Conservation (phyloP, 2,888 invertebrate species). For the Leptinotarsa peninsularis region DNA sequence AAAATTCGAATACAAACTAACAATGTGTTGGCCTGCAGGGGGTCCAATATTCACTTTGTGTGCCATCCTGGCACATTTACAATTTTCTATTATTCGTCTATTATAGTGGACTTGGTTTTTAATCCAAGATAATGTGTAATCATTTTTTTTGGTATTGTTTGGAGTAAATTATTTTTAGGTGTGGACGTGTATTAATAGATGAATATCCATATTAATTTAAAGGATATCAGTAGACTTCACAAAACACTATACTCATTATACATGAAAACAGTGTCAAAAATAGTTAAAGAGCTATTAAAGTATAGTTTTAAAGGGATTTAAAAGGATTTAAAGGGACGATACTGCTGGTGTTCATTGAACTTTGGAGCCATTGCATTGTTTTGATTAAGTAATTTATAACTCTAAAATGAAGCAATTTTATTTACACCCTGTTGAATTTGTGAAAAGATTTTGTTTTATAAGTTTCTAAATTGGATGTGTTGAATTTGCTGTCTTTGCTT, state of each 20-base stretch:
- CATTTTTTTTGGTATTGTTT: not conserved
- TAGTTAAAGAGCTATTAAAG: not conserved
- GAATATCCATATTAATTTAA: not conserved
- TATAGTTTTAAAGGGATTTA: not conserved
- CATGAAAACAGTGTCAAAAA: not conserved
- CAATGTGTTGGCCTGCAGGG: constrained; percentile 29
- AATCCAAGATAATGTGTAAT: not conserved
- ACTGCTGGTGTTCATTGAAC: constrained; percentile 11
- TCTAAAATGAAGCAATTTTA: not conserved
- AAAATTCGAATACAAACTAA: not conserved
- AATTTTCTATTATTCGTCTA: not conserved
- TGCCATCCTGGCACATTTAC: not conserved
- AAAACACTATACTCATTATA: not conserved
- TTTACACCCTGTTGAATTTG: not conserved
- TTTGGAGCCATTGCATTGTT: constrained; percentile 21
- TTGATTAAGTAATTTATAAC: constrained; percentile 3
- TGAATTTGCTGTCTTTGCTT: not conserved
- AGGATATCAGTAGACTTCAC: not conserved
- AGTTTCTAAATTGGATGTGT: not conserved
- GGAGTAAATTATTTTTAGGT: constrained; percentile 11
- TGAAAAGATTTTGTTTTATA: not conserved
- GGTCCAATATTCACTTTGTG: constrained; percentile 21
- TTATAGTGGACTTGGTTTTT: not conserved
- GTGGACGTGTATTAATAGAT: constrained; percentile 5
- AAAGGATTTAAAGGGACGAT: constrained; percentile 17